These are phyloP conservation scores for Syngnathus floridae DNA, from an alignment of 2,113 vertebrate genomes.

Conservation along the genomic window DNA sequence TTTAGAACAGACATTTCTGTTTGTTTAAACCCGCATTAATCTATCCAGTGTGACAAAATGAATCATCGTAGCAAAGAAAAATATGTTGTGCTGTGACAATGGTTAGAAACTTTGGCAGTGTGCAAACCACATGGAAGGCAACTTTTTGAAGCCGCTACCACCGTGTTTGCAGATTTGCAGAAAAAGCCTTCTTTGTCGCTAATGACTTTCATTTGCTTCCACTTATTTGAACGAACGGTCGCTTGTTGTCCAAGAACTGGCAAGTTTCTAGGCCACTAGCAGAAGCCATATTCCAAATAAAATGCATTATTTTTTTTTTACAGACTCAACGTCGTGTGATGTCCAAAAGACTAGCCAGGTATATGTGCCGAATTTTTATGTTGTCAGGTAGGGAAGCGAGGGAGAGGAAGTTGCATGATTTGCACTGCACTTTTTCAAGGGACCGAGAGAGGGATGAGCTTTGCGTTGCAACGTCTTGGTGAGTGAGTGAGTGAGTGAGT, in stretches of 20 bases:
- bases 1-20: too few relatives aligned
- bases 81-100: too few relatives aligned
- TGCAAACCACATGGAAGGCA: neutral
- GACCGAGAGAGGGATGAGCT: neutral
- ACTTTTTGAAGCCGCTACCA: neutral
- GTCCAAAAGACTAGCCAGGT: conserved; percentile 73
- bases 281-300: conserved; percentile 45
- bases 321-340: conserved; percentile 69
- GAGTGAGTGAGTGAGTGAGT: too few relatives aligned
- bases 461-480: neutral
- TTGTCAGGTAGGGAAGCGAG: conserved; percentile 29
- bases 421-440: neutral
- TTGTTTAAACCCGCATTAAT: too few relatives aligned
- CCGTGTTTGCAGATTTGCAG: neutral
- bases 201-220: neutral
- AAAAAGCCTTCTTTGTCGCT: neutral
- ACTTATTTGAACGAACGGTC: neutral
- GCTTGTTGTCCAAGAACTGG: neutral
- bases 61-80: too few relatives aligned
- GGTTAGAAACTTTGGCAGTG: neutral
- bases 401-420: conserved; percentile 28
- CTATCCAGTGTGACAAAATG: too few relatives aligned
- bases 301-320: conserved; percentile 69
- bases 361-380: conserved; percentile 45
- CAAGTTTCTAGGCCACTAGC: neutral